Evolutionary conservation across 2,113 vertebrate species (phyloP).

Genomic region (Aegotheles bennettii): DNA sequence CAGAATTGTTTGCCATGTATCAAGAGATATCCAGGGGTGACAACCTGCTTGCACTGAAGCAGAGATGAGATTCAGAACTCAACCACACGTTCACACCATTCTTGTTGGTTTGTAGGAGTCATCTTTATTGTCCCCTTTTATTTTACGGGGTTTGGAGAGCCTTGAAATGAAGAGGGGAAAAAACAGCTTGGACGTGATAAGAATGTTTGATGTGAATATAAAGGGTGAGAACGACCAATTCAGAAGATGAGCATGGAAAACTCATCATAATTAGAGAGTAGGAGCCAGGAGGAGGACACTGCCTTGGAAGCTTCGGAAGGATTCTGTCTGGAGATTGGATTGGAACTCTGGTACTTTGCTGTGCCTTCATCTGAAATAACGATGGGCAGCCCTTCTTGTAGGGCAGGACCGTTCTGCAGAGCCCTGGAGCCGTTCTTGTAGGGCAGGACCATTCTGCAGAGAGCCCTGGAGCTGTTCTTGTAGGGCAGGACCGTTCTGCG

Average conservation of each 20-base stretch:
- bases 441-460: too few species aligned
- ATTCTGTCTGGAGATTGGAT: not conserved
- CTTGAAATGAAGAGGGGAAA: not conserved
- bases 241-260: not conserved
- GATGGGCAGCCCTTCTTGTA: not conserved
- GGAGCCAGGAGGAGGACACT: not conserved
- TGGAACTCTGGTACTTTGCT: not conserved
- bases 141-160: not conserved
- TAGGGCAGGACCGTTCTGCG: too few species aligned
- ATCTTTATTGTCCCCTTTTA: not conserved
- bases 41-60: not conserved
- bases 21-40: not conserved
- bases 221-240: not conserved
- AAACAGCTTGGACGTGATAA: not conserved
- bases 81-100: not conserved
- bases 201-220: not conserved
- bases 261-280: not conserved
- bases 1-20: not conserved
- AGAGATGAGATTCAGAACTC: not conserved
- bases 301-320: not conserved
- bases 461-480: not conserved
- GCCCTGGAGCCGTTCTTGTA: not conserved
- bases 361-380: not conserved
- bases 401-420: not conserved
- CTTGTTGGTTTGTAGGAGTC: not conserved